Base-by-base conservation (phyloP, 2,888 invertebrate genomes). In the Mesopsocus fuscifrons region DNA sequence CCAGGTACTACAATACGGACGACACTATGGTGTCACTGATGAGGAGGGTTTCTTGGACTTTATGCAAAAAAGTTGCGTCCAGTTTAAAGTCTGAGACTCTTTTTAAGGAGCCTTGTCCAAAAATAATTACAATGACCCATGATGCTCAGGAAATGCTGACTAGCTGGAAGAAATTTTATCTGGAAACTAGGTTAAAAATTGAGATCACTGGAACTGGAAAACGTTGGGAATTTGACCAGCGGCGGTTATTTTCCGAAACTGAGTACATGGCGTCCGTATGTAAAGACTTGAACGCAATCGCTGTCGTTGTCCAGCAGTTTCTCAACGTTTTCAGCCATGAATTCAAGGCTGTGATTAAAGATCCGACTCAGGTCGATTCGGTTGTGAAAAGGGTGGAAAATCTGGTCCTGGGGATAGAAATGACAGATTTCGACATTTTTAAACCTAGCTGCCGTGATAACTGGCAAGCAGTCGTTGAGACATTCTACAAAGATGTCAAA, bases 161-260 rank as follows among this genome's bases (percentile, higher is more conserved):
- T 43, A 65, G 65, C 34, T 88, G 87, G 85, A 79, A 82, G 54
- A 57, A 63, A 0, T 65, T 77, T 1, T 92, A 91, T 59, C 67
- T 77, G 55, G 67, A 76, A 34, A 83, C 80, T 3, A 67, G 92
- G 9, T 70, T 76, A n/a, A 74, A 74, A 52, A 92, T 92, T 48
- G 92, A 92, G 59, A 60, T 74, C 13, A 80, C 84, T 2, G 88
- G 84, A 0, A 82, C 84, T 50, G 84, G 84, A 20, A 71, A 76
- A 3, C 70, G 92, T 8, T 92, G 92, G 92, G 91, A 92, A 60
- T 94, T 92, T 59, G 83, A 91, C 55, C 77, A 81, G 52, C 73
- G 72, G 11, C 67, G 72, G 33, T 63, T 94, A 22, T 92, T 92
- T 59, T 75, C 74, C 2, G 72, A 74, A 45, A 87, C 89, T 0